Conservation (phyloP, 1,140 invertebrate genomes). For the Pseudomyrmex pallidus region DNA sequence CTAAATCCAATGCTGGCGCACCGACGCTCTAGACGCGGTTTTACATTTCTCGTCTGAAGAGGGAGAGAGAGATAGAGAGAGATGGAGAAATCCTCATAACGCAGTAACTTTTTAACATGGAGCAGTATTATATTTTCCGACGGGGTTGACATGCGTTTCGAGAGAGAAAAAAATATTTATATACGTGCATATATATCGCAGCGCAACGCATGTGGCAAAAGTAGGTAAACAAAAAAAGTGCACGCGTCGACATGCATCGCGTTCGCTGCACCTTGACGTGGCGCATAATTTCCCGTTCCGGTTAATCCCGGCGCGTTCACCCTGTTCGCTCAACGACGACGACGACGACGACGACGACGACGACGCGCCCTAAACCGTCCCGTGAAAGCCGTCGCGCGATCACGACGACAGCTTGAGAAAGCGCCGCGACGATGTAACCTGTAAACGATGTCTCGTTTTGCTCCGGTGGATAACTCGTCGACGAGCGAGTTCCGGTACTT, state of each 20-base stretch:
- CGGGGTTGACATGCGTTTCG: not conserved
- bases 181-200: not conserved
- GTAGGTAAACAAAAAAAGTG: conserved; percentile 29
- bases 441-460: conserved; percentile 61
- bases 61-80: no score
- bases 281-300: no score
- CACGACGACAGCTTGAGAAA: conserved; percentile 50
- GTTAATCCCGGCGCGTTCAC: no score
- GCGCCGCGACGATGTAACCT: conserved; percentile 17
- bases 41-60: not conserved
- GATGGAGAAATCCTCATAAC: conserved; percentile 45
- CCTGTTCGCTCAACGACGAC: not conserved
- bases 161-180: not conserved
- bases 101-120: conserved; percentile 50
- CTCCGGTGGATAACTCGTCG: conserved; percentile 32
- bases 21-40: conserved; percentile 9
- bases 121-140: conserved; percentile 34
- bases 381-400: conserved; percentile 32
- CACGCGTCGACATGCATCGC: not conserved
- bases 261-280: not conserved
- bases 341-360: no score
- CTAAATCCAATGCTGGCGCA: not conserved
- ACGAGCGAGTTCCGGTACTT: conserved; percentile 39
- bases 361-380: not conserved
- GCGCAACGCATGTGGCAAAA: not conserved